These are phyloP conservation scores for Coturnix japonica DNA, from an alignment of 2,113 vertebrate species.

Conservation along the genomic window DNA sequence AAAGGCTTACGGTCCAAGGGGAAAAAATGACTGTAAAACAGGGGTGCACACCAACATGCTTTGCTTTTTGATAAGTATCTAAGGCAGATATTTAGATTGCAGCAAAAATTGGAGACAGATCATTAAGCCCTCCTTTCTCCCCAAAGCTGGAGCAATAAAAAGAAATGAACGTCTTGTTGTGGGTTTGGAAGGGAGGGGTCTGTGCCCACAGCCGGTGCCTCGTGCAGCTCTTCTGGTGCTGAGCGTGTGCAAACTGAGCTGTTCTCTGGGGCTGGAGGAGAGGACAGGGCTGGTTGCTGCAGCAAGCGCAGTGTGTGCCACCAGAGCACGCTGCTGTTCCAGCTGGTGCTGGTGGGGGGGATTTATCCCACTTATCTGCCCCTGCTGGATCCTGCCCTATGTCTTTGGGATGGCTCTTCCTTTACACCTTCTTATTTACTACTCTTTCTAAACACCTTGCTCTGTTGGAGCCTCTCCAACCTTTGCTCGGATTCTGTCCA, in stretches of 20 bases:
- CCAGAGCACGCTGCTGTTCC: background rate
- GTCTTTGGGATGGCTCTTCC: background rate
- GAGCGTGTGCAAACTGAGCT: fast-evolving
- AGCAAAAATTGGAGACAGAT: background rate
- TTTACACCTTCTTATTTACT: background rate
- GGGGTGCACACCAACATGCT: background rate
- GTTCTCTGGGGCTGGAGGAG: background rate
- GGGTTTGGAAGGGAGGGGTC: background rate
- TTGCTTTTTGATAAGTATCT: background rate
- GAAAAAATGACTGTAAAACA: background rate
- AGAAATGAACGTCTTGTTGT: background rate
- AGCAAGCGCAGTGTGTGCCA: fast-evolving
- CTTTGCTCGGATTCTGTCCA: background rate
- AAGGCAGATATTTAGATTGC: background rate
- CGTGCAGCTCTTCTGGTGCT: background rate
- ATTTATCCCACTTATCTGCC: background rate
- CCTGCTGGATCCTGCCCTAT: background rate
- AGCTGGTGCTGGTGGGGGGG: background rate
- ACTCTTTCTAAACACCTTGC: background rate
- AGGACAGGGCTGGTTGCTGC: background rate
- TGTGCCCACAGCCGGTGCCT: fast-evolving
- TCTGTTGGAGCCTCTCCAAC: background rate
- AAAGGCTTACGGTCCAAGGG: background rate
- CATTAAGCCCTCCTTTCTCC: background rate
- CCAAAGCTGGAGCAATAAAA: background rate